Percentiles rank a stretch among this genome's conserved stretches.
phyloP scores from a whole-genome alignment of 1,140 invertebrate species.

The Zaprionus davidi region DNA sequence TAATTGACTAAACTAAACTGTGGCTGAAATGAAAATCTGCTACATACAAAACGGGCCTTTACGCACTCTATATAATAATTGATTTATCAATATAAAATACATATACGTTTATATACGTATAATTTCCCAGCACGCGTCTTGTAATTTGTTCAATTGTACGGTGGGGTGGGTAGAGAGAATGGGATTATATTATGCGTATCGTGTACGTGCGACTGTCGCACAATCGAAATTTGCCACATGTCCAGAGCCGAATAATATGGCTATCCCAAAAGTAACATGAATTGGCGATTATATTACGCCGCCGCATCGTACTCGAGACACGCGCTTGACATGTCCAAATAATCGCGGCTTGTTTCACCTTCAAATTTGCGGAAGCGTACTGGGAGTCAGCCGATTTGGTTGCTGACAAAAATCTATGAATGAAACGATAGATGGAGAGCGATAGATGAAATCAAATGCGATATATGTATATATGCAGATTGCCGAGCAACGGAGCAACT shows the following conservation, averaged over 20 bases:
- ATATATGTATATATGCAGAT: background rate
- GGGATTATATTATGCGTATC: slow-evolving; percentile 6
- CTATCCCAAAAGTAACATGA: slow-evolving; percentile 26
- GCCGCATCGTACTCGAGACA: slow-evolving; percentile 26
- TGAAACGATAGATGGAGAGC: slow-evolving; percentile 53
- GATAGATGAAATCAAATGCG: slow-evolving; percentile 32
- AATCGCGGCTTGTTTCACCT: slow-evolving; percentile 50
- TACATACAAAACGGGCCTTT: no score
- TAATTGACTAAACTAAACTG: no score
- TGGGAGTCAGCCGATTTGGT: slow-evolving; percentile 43
- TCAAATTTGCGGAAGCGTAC: slow-evolving; percentile 67
- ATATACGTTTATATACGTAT: no score
- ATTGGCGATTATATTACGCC: background rate
- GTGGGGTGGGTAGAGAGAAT: no score
- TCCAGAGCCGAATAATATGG: slow-evolving; percentile 3
- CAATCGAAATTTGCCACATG: slow-evolving; percentile 36
- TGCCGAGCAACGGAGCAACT: slow-evolving; percentile 5
- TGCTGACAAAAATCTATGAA: slow-evolving; percentile 64
- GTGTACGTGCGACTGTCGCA: slow-evolving; percentile 19
- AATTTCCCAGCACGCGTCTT: slow-evolving; percentile 23
- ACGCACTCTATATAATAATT: slow-evolving; percentile 4
- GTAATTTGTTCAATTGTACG: slow-evolving; percentile 23
- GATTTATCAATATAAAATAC: background rate
- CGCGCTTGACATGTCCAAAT: slow-evolving; percentile 61
- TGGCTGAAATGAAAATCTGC: no score